Evolutionary conservation across 2,797 vertebrate genomes (phyloP).

Genomic region (Agapornis canus): DNA sequence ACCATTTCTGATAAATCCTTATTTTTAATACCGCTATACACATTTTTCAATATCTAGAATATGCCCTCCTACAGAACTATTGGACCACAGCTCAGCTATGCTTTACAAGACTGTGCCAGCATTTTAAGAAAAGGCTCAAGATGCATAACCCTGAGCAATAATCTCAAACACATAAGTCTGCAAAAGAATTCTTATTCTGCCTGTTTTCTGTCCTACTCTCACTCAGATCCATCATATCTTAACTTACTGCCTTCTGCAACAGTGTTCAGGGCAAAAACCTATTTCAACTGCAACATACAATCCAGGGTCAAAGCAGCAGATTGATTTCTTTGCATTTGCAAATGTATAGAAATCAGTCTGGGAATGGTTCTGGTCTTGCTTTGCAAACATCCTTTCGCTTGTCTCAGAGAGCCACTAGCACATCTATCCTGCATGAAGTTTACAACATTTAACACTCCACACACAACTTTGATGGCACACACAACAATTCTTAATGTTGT

Average conservation of each 20-base stretch:
- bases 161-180: neutral
- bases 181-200: neutral
- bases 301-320: neutral
- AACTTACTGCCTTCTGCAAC: neutral
- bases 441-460: neutral
- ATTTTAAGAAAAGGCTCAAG: neutral
- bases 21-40: neutral
- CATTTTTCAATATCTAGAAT: neutral
- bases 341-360: neutral
- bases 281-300: neutral
- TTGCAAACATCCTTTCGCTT: neutral
- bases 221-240: neutral
- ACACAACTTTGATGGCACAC: neutral
- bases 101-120: neutral
- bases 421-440: neutral
- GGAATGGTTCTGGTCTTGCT: neutral
- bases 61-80: neutral
- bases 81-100: rapidly evolving
- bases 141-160: neutral
- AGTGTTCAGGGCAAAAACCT: neutral
- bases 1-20: neutral
- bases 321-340: neutral
- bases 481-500: neutral
- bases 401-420: neutral
- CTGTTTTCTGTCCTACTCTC: neutral